Percentiles rank a stretch among this genome's conserved stretches.
phyloP scores from a whole-genome alignment of 1,140 invertebrate species.

The Heliconius eleuchia region DNA sequence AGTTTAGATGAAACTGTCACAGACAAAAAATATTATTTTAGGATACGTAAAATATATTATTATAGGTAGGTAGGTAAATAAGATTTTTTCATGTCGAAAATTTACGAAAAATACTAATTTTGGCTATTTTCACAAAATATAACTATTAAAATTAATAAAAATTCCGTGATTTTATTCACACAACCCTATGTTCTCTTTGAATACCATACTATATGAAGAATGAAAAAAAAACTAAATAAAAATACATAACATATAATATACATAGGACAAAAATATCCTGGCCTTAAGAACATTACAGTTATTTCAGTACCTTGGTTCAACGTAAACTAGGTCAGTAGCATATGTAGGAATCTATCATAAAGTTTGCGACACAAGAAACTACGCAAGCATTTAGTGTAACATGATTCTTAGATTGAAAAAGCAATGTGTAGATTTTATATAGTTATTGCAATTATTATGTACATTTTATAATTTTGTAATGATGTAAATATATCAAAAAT shows the following conservation, averaged over 20 bases:
- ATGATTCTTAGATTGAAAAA: constrained; percentile 25
- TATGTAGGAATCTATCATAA: constrained; percentile 53
- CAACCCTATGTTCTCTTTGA: no score
- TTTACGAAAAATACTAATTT: no score
- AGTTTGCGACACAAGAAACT: constrained; percentile 36
- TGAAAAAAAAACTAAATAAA: background rate
- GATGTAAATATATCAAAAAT: no score
- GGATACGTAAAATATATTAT: no score
- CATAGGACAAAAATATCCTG: constrained; percentile 36
- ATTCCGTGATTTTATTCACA: no score
- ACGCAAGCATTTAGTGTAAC: constrained; percentile 37
- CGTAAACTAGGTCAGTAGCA: constrained; percentile 55
- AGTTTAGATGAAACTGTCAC: no score
- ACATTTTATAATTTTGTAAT: no score
- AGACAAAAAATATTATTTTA: no score
- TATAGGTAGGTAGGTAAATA: no score
- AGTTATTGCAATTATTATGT: background rate
- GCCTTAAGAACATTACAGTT: constrained; percentile 48
- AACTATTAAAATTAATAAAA: no score
- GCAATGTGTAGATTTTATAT: background rate
- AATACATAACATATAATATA: background rate
- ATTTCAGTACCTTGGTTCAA: constrained; percentile 53
- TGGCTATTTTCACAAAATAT: no score
- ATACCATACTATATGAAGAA: background rate
- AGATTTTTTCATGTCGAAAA: no score